Evolutionary conservation across 2,113 vertebrate species (phyloP), one percentile per base, ranked within the genome.

Genomic region (Delphinapterus leucas): DNA sequence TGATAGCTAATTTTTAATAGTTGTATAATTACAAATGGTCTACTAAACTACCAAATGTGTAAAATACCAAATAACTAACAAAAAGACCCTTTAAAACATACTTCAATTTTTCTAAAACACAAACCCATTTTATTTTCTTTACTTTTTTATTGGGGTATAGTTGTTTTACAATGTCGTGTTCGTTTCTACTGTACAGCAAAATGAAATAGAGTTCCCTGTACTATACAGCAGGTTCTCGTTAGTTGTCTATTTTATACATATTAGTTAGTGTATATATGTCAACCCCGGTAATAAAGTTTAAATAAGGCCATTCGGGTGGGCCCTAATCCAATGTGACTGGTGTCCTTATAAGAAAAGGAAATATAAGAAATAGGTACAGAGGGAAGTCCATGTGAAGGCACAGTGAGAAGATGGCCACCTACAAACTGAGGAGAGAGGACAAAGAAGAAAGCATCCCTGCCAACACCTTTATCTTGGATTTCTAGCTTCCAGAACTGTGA

Each of bases 1-100:
- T 49, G 49, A 49, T 49, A 49, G 49, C 49, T 49, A 14, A 49
- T 49, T 49, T 49, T 49, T 49, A 49, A 49, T 49, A 49, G 49
- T 49, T 49, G 49, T 49, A 49, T 15, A 49, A 49, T 49, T 49
- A 49, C 49, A 49, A 49, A 49, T 5, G 49, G 49, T 49, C 49
- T 15, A 14, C 49, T 49, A 14, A 49, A 49, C 49, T 49, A 49
- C 49, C 49, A 49, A 49, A 49, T 49, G 49, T 49, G 1, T 49
- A 15, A 49, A 49, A 14, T 49, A 49, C 49, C 49, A 49, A 60
- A 26, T 88, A 93, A 82, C n/a, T 55, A 95, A 90, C 6, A 86
- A 76, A 65, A 60, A 80, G 15, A 11, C 36, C 4, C 94, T 97
- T 33, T 23, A 95, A 88, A 97, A 58, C 44, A 94, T 73, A 77